A percentile compares a stretch with the other conserved stretches of the same genome.
These are phyloP conservation scores for Temnothorax ravouxi DNA, from an alignment of 2,888 invertebrate species.

Conservation along the genomic window DNA sequence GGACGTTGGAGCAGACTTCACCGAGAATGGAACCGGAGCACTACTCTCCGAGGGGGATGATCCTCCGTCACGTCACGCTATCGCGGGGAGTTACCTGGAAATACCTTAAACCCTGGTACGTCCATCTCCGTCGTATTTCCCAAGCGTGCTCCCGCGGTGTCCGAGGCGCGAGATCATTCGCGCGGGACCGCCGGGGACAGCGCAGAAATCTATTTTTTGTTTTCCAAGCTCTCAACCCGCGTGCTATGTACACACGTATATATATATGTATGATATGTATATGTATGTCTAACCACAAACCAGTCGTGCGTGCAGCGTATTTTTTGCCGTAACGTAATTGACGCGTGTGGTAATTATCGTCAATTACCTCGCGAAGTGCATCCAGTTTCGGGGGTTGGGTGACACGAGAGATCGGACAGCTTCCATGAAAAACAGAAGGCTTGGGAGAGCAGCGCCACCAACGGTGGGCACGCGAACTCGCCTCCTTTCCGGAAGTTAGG, in stretches of 20 bases:
- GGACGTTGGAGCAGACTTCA: background rate
- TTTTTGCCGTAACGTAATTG: constrained; percentile 3
- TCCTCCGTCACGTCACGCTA: background rate
- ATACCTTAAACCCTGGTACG: background rate
- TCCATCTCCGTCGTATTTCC: constrained; percentile 32
- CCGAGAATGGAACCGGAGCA: background rate
- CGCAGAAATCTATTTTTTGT: background rate
- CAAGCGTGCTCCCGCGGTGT: background rate
- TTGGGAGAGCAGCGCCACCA: constrained; percentile 73
- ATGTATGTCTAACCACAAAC: constrained; percentile 42
- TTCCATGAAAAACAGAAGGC: constrained; percentile 67
- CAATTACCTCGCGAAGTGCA: constrained; percentile 61
- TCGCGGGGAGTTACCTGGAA: background rate
- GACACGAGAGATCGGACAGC: constrained; percentile 61
- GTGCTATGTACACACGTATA: background rate
- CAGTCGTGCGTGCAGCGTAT: background rate
- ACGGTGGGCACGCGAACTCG: constrained; percentile 58
- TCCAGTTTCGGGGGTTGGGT: constrained; percentile 64
- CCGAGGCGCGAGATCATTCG: background rate
- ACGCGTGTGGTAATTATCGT: constrained; percentile 40
- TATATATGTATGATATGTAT: background rate
- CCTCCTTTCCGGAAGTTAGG: no score
- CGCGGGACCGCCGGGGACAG: background rate
- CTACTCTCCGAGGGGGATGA: background rate
- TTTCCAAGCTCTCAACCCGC: background rate